Base-by-base conservation (phyloP, 2,113 vertebrate genomes). In the Eidolon helvum region DNA sequence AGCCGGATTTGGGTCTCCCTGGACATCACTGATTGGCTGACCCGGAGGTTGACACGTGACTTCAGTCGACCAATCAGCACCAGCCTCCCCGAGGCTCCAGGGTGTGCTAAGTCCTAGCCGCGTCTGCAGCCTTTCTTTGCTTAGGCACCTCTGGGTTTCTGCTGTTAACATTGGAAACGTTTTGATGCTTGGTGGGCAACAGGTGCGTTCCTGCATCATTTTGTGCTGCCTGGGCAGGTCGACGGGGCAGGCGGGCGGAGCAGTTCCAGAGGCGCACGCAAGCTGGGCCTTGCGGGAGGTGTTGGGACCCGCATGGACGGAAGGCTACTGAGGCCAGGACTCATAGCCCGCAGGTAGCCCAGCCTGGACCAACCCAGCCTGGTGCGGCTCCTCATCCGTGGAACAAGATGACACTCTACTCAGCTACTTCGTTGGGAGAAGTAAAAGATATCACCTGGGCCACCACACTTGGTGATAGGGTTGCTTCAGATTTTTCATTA, bases 101-200 rank as follows among this genome's bases (percentile, higher is more conserved):
- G 21, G 35, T 11, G 11, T 11, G 72, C 3, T 8, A 22, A 15
- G 55, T 26, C 3, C 1, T 10, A 9, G 12, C 26, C 9, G 1
- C 2, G 2, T 12, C 2, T 0, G 1, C 82, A 8, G 7, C 16
- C 2, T 5, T 0, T 30, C 26, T 55, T 24, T 40, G 57, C 53
- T 19, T 22, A 0, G 30, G 19, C 2, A 3, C 15, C 15, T 40
- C 38, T 8, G 7, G 35, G 9, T 10, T 66, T 63, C 88, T 61
- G 91, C 19, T 40, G 35, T 30, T 72, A 57, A 6, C 53, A 19
- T 19, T 0, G 0, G 5, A 65, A 33, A 7, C 12, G 30, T 24
- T 71, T 53, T 14, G 48, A 38, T 40, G 28, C 61, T 33, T 45
- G 21, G 28, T 7, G 7, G 28, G 5, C 30, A 8, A n/a, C 10